Evolutionary conservation across 2,113 vertebrate species (phyloP).

Genomic region (Melanocharis versteri): DNA sequence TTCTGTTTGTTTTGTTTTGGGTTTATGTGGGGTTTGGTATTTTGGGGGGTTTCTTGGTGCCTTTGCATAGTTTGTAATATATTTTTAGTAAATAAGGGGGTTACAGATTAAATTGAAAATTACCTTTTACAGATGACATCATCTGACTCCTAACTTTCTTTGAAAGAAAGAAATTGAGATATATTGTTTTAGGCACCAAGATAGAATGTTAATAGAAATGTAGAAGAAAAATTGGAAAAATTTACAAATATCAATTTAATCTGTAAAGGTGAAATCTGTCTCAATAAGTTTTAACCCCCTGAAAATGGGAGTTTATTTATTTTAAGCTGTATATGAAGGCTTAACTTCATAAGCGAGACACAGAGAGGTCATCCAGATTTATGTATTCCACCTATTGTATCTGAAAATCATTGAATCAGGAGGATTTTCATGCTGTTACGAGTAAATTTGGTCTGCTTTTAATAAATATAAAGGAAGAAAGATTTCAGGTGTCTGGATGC

Average conservation of each 20-base stretch:
- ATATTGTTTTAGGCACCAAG: background rate
- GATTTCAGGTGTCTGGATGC: background rate
- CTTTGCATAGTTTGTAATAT: background rate
- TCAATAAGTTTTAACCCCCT: background rate
- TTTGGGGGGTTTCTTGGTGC: rapidly evolving
- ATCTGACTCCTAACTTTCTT: background rate
- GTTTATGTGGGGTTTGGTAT: background rate
- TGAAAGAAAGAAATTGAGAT: background rate
- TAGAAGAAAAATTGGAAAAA: background rate
- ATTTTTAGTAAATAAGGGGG: background rate
- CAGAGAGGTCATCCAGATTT: background rate
- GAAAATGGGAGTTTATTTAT: background rate
- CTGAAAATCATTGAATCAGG: background rate
- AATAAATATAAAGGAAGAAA: background rate
- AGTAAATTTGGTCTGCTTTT: background rate
- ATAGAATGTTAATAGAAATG: background rate
- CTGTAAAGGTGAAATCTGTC: background rate
- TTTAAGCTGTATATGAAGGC: background rate
- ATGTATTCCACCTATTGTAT: background rate
- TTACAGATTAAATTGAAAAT: background rate
- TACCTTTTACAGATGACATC: background rate
- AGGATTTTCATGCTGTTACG: background rate
- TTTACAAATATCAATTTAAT: background rate
- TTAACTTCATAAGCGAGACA: background rate
- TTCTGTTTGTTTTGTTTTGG: background rate